Conservation (phyloP, 2,888 invertebrate species). For the Drosophila mettleri region DNA sequence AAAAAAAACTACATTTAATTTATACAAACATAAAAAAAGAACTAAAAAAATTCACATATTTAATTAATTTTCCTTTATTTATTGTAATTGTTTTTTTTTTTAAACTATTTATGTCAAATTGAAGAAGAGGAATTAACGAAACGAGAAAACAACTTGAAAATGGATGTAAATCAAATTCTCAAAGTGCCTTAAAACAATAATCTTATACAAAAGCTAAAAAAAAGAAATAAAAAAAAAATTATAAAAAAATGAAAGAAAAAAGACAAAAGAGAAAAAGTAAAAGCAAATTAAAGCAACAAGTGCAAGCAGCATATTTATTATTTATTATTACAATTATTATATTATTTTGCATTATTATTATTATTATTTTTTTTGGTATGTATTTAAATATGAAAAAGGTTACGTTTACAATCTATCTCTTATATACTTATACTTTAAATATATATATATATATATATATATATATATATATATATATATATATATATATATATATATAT, state of each 20-base stretch:
- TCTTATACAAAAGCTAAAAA: conserved; percentile 34
- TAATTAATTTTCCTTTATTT: conserved; percentile 53
- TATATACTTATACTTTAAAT: conserved; percentile 34
- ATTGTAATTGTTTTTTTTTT: conserved; percentile 43
- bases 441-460: conserved; percentile 14
- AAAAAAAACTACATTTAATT: conserved; percentile 42
- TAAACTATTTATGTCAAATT: conserved; percentile 45
- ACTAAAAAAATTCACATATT: conserved; percentile 40
- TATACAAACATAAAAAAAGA: conserved; percentile 26
- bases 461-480: no score
- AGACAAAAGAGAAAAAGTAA: conserved; percentile 2
- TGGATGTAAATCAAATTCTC: conserved; percentile 72
- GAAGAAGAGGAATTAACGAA: conserved; percentile 17
- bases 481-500: no score
- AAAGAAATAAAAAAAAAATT: conserved; percentile 10
- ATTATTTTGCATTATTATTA: conserved; percentile 44
- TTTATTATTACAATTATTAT: conserved; percentile 58
- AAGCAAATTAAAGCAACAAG: conserved; percentile 5
- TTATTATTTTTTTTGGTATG: conserved; percentile 54
- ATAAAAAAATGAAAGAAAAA: neutral
- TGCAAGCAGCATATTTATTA: conserved; percentile 68
- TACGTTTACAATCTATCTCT: conserved; percentile 57
- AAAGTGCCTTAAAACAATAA: conserved; percentile 81
- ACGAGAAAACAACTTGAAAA: conserved; percentile 27
- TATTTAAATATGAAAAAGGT: conserved; percentile 52